phyloP scores from a whole-genome alignment of 2,797 vertebrate genomes.

The Manis crassicaudata region DNA sequence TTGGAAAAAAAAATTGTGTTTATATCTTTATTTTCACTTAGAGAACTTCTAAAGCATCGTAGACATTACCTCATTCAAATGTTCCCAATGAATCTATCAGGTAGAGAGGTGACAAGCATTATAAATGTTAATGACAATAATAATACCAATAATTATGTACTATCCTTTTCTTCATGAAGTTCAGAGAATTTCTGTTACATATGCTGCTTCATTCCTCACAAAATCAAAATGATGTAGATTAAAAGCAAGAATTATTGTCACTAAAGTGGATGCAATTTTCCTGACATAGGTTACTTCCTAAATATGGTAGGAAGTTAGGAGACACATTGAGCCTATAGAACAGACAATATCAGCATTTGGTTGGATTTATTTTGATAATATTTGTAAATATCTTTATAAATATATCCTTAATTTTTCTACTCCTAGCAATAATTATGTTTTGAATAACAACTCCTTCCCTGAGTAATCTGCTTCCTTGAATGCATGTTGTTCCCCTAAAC shows the following conservation, averaged over 20 bases:
- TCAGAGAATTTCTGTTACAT: neutral
- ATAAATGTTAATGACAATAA: conserved; percentile 47
- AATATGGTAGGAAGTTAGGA: neutral
- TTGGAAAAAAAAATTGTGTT: conserved; percentile 62
- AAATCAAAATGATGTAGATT: neutral
- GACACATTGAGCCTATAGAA: neutral
- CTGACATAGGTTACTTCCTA: neutral
- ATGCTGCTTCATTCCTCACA: neutral
- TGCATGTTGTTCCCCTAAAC: no score
- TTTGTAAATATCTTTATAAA: conserved; percentile 2
- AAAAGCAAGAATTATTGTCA: neutral
- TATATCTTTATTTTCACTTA: conserved; percentile 51
- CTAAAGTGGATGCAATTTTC: neutral
- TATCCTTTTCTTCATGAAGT: neutral
- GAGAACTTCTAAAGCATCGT: conserved; percentile 13
- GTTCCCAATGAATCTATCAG: conserved; percentile 36
- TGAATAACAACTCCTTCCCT: neutral
- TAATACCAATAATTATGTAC: conserved; percentile 38
- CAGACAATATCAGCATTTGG: neutral
- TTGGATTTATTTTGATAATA: neutral
- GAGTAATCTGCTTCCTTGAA: neutral
- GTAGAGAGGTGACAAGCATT: conserved; percentile 44
- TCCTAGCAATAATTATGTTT: neutral
- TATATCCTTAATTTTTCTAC: neutral
- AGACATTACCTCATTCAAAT: conserved; percentile 74